Evolutionary conservation across 2,888 invertebrate species (phyloP).

Genomic region (Chironomus tentans): DNA sequence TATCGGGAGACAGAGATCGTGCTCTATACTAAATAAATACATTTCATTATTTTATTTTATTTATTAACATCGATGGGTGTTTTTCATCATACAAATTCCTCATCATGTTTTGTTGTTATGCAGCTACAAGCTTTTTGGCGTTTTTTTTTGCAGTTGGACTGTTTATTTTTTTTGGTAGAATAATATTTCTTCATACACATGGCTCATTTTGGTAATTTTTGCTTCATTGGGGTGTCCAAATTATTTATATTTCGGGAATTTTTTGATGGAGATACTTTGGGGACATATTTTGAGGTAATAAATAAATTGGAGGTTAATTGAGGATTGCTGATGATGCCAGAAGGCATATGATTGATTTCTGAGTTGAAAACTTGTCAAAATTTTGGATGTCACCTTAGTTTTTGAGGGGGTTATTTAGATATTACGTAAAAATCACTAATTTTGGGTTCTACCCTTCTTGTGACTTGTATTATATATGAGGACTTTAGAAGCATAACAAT

Average conservation of each 20-base stretch:
- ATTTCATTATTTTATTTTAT: conserved; percentile 26
- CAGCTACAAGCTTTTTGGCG: not conserved
- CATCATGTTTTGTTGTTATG: not conserved
- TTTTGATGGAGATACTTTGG: too few relatives aligned
- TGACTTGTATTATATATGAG: too few relatives aligned
- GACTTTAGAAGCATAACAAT: too few relatives aligned
- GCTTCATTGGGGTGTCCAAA: not conserved
- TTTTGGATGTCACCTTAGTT: too few relatives aligned
- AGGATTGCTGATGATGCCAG: too few relatives aligned
- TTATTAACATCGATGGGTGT: conserved; percentile 27
- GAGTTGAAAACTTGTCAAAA: too few relatives aligned
- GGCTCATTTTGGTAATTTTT: conserved; percentile 25
- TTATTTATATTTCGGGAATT: not conserved
- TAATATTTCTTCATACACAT: conserved; percentile 4
- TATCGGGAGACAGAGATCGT: not conserved
- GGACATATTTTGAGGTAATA: too few relatives aligned
- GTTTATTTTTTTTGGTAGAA: not conserved
- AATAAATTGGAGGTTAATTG: too few relatives aligned
- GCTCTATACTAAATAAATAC: conserved; percentile 16
- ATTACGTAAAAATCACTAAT: too few relatives aligned
- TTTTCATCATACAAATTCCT: conserved; percentile 25
- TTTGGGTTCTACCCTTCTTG: too few relatives aligned
- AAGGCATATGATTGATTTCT: too few relatives aligned
- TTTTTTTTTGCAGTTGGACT: not conserved
- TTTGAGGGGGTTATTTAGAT: too few relatives aligned